Conservation (phyloP, 2,113 vertebrate genomes). For the Thamnophis sirtalis region DNA sequence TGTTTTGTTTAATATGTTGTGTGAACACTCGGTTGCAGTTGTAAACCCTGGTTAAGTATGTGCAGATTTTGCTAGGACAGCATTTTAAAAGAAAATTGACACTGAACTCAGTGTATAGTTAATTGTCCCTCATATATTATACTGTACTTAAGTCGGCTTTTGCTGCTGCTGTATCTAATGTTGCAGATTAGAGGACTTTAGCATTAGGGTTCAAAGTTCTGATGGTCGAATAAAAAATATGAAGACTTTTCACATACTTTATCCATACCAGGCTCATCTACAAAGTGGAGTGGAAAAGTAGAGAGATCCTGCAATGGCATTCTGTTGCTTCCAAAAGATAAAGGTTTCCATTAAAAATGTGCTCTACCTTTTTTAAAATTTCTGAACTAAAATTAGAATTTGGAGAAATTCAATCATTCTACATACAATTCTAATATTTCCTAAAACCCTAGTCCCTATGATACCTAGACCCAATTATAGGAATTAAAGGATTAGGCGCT, state of each 20-base stretch:
- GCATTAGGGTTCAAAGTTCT: not conserved
- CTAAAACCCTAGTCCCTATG: slow-evolving; percentile 22
- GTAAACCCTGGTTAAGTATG: not conserved
- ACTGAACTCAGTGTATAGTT: not conserved
- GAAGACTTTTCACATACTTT: not conserved
- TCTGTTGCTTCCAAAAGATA: not conserved
- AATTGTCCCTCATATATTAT: not conserved
- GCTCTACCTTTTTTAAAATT: slow-evolving; percentile 26
- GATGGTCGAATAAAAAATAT: not conserved
- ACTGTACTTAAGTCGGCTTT: not conserved
- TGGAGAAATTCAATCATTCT: slow-evolving; percentile 36
- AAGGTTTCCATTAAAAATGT: slow-evolving; percentile 44
- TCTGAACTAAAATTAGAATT: slow-evolving; percentile 31
- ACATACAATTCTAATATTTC: not conserved
- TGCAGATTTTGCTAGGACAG: not conserved
- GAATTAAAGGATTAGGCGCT: slow-evolving; percentile 30
- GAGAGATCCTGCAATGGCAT: not conserved
- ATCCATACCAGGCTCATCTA: not conserved
- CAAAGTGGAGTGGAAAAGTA: not conserved
- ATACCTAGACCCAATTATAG: not conserved
- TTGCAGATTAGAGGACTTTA: not conserved
- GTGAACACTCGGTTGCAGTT: not conserved
- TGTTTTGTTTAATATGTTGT: not conserved
- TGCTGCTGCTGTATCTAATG: not conserved
- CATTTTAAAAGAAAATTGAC: not conserved